phyloP scores from a whole-genome alignment of 1,140 invertebrate genomes.

The Philopotamus ludificatus region DNA sequence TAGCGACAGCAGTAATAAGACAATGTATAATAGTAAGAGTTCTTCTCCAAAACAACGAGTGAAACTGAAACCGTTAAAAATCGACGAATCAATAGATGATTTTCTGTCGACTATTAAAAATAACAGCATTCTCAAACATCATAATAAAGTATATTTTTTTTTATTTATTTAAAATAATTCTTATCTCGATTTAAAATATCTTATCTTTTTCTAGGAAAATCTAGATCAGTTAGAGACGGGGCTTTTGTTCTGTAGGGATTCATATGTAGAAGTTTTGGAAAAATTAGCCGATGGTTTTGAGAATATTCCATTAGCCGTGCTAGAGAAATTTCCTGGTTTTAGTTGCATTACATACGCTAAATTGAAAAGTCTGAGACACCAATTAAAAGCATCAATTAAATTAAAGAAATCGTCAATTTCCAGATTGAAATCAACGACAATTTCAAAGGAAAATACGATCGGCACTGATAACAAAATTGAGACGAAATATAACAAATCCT shows the following conservation, averaged over 20 bases:
- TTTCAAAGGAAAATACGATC: conserved; percentile 8
- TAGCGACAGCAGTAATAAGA: too few relatives aligned
- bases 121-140: not conserved
- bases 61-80: conserved; percentile 20
- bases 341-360: conserved; percentile 47
- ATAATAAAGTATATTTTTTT: conserved; percentile 11
- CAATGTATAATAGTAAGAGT: too few relatives aligned
- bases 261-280: conserved; percentile 53
- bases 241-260: conserved; percentile 47
- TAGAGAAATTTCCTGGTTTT: conserved; percentile 51
- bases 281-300: conserved; percentile 51
- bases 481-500: conserved; percentile 1
- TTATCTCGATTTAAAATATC: conserved; percentile 1
- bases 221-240: conserved; percentile 41
- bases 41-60: not conserved
- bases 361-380: conserved; percentile 45
- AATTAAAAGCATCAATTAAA: conserved; percentile 29
- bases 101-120: conserved; percentile 27
- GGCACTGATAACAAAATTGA: not conserved
- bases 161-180: not conserved
- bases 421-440: conserved; percentile 8
- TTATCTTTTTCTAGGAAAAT: conserved; percentile 43
- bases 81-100: conserved; percentile 25
- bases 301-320: conserved; percentile 50
- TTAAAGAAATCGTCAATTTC: conserved; percentile 26